These are phyloP conservation scores for Cetonia aurata DNA, from an alignment of 2,888 invertebrate species.

Conservation along the genomic window DNA sequence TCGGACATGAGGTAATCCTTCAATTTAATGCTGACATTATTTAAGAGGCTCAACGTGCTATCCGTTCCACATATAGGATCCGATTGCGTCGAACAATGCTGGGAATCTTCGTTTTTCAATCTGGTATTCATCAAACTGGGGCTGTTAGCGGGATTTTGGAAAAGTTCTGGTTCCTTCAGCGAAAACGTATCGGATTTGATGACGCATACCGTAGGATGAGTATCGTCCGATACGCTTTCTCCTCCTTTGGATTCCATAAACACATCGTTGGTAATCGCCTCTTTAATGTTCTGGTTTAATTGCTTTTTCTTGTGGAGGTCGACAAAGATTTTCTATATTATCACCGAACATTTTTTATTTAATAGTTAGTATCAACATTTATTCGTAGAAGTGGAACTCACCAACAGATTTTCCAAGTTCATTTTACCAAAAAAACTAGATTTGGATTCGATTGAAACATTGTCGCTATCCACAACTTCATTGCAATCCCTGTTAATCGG, in stretches of 20 bases:
- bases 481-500: neutral
- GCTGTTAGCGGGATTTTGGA: conserved; percentile 16
- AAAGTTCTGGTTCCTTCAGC: neutral
- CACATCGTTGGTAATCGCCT: neutral
- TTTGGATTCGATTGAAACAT: conserved; percentile 14
- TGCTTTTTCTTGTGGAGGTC: conserved; percentile 40
- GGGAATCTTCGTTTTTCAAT: neutral
- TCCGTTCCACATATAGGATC: conserved; percentile 17
- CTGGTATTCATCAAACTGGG: conserved; percentile 16
- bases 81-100: neutral
- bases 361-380: neutral
- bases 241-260: neutral
- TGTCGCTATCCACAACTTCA: conserved; percentile 1
- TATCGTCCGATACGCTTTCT: neutral
- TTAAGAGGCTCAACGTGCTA: conserved; percentile 36
- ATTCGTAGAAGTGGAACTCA: neutral
- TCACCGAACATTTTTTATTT: no score
- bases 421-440: conserved; percentile 37
- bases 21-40: conserved; percentile 34
- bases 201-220: no score
- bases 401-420: conserved; percentile 38
- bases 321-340: conserved; percentile 38
- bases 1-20: conserved; percentile 28
- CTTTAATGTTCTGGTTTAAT: neutral
- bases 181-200: no score